Evolutionary conservation across 2,888 invertebrate species (phyloP), one percentile per base, ranked within the genome.

Genomic region (Eristalis tenax): DNA sequence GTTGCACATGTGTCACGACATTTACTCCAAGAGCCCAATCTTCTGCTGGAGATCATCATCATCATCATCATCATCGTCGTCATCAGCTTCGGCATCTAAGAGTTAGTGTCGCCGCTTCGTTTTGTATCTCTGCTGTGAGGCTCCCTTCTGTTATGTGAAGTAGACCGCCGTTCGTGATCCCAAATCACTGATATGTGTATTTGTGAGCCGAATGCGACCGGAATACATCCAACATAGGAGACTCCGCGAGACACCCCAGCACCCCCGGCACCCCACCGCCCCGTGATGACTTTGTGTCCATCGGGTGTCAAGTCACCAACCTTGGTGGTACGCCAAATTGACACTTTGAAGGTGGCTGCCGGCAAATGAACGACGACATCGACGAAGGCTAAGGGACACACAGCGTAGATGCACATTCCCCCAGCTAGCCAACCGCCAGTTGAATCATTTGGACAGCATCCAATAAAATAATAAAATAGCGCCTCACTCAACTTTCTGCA

Each of bases 1-100:
- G 73, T 76, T 80, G 83, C 83, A 87, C 83, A 83, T 87, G 87
- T 87, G 87, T 87, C 87, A 87, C 87, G 87, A 87, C 87, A 87
- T 87, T 80, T 76, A 83, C 75, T 83, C 75, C 83, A 83, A 80
- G 79, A 79, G 83, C 76, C 87, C 86, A 83, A 83, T 83, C 87
- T 79, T 18, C 57, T 56, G 63, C 59, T 64, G 68, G 43, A 80
- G 83, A 87, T 79, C 87, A 75, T 86, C 86, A 75, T 56, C 80
- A 77, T 71, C 76, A 65, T 70, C 69, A 73, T 70, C 70, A 59
- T 81, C 85, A 35, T 82, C 76, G 57, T 77, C 50, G 28, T 56
- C 78, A 35, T 65, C 59, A 23, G 64, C 68, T 15, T 66, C 68
- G 35, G 65, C 43, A 79, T 73, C 73, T 64, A 64, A 70, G 64